Evolutionary conservation across 2,797 vertebrate species (phyloP), one percentile per base, ranked within the genome.

Genomic region (Crenuchus spilurus): DNA sequence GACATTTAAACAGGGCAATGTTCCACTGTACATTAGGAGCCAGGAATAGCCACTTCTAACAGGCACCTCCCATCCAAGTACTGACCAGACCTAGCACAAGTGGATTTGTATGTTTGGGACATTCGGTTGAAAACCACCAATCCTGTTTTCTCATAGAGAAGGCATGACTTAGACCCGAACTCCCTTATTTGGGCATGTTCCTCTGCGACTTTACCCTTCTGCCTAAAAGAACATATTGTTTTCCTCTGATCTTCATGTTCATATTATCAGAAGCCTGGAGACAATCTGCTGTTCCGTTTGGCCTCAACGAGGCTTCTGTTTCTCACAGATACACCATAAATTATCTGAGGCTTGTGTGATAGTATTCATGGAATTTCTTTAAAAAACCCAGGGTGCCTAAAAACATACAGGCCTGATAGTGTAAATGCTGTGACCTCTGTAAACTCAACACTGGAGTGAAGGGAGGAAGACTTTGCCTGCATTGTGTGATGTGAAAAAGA

Each of bases 281-380:
- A 35, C 30, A 58, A 35, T 20, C 18, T 58, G 33, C 57, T 26
- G 18, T 60, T 4, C 4, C 2, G 18, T n/a, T 35, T 11, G 31
- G 16, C 31, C 18, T 37, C 33, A 49, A 58, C 55, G 55, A 37
- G 30, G 31, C 55, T 20, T 16, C 55, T 60, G 55, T 60, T 35
- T 13, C 55, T 60, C 31, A 11, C 11, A n/a, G 30, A 31, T 22
- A 20, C 9, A 9, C 31, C 0, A 18, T 60, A 20, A 57, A 57
- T 33, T n/a, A 57, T 60, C n/a, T 9, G 7, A 30, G 7, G 16
- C 13, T 26, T 33, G 8, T 16, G 54, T 57, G 54, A 16, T 6
- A 57, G 31, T 57, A 57, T 57, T 55, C 28, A 31, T 55, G 52
- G 16, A 7, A 6, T 57, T 28, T 8, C 1, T 57, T 30, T 41